Base-by-base conservation (phyloP, 1,140 invertebrate genomes). In the Mesaphorura yosii region DNA sequence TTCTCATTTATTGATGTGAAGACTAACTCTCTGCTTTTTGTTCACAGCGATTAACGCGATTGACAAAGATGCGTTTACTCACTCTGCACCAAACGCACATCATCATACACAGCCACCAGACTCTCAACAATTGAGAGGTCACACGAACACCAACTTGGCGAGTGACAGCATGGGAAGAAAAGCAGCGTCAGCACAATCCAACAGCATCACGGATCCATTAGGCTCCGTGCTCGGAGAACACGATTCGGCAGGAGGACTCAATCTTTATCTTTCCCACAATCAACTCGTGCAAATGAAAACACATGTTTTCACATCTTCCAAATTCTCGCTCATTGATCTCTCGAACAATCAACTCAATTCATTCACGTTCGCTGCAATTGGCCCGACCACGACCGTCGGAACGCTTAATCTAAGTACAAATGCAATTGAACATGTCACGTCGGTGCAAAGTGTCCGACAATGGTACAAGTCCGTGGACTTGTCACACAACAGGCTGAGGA, bases 361-460 rank as follows among this genome's bases (percentile, higher is more conserved):
- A 22, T 72, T 91, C 55, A 78, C 82, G 47, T 80, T 76, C 47
- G 78, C 79, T 60, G 78, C 78, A 1, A 84, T 89, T 64, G 77
- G 77, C 78, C 90, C 42, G 75, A 76, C 55, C 68, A 75, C n/a
- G 66, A 90, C 42, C 76, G 80, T 65, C 77, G 80, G 64, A 77
- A 83, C 67, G 80, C 84, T 92, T 14, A 85, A 92, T 66, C 67
- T 92, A 1, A 84, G 82, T 42, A 75, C 78, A 58, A 92, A 92
- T 68, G 68, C 75, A 6, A 76, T 92, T 20, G 76, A 78, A 29
- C 81, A 83, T 62, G 69, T 92, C 50, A n/a, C 41, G 80, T 84
- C 19, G 78, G 79, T n/a, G 79, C 40, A 10, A 44, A 25, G 29
- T 3, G 3, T 22, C 12, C 12, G 7, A 6, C 20, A 15, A n/a